These are phyloP conservation scores for Lepidostoma basale DNA, from an alignment of 1,140 invertebrate genomes.

Conservation along the genomic window DNA sequence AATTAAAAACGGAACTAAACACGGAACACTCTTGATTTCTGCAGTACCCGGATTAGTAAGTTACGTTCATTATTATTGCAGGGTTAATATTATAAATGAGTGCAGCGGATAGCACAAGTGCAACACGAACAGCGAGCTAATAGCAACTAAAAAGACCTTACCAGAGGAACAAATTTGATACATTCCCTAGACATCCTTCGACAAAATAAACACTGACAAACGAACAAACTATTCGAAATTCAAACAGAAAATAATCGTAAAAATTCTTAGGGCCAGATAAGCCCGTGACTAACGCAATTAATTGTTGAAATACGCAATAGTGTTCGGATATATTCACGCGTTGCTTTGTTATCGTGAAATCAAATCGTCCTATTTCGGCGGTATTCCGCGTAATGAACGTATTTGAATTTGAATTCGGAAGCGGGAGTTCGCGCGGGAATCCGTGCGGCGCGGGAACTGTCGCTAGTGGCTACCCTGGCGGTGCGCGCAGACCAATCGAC, in stretches of 20 bases:
- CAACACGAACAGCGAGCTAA: constrained; percentile 8
- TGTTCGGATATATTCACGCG: no score
- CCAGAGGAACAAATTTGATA: constrained; percentile 25
- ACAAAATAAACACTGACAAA: background rate
- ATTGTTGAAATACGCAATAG: no score
- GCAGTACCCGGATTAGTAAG: constrained; percentile 24
- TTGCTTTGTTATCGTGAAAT: no score
- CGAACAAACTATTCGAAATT: background rate
- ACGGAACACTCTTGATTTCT: constrained; percentile 5
- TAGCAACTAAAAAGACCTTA: constrained; percentile 14
- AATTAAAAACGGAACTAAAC: constrained; percentile 11
- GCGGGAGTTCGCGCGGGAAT: constrained; percentile 1
- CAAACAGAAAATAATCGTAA: no score
- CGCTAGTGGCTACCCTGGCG: constrained; percentile 5
- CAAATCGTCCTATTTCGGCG: no score
- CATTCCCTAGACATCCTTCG: constrained; percentile 8
- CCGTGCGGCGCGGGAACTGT: constrained; percentile 7
- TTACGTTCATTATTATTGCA: background rate
- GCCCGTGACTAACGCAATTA: no score
- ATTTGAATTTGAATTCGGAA: no score
- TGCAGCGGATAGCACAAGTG: no score
- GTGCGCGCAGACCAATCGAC: constrained; percentile 25
- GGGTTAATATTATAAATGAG: background rate
- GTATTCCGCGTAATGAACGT: no score
- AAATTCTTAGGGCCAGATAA: no score